Conservation (phyloP, 1,140 invertebrate genomes). For the Gonioctena quinquepunctata region DNA sequence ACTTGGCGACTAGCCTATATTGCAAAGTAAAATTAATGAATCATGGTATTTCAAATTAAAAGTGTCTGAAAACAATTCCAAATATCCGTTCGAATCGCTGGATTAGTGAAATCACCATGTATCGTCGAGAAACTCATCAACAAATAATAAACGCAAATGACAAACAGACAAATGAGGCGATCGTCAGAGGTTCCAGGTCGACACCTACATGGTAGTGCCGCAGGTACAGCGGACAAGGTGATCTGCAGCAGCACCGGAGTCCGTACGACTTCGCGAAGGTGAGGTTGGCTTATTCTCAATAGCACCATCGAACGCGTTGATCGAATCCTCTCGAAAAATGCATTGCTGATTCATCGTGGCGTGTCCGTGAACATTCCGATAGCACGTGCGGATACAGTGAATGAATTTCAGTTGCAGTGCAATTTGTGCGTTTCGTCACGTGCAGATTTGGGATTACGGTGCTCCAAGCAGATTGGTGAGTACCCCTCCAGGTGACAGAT, state of each 20-base stretch:
- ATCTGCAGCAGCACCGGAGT: not conserved
- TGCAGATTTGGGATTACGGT: not conserved
- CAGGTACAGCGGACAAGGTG: not conserved
- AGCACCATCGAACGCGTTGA: slow-evolving; percentile 9
- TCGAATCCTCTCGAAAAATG: not conserved
- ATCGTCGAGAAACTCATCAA: not conserved
- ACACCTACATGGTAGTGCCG: slow-evolving; percentile 10
- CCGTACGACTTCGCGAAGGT: slow-evolving; percentile 11
- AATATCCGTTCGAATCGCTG: too few relatives aligned
- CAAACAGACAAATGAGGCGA: slow-evolving; percentile 1
- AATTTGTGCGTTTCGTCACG: not conserved
- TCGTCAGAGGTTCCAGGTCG: not conserved
- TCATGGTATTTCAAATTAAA: too few relatives aligned
- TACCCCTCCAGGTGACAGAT: too few relatives aligned
- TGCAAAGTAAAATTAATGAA: too few relatives aligned
- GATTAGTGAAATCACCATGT: too few relatives aligned
- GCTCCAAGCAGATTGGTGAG: not conserved
- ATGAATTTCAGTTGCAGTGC: not conserved
- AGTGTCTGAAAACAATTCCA: too few relatives aligned
- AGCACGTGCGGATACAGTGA: not conserved
- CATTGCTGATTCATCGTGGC: not conserved
- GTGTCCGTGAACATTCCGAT: not conserved
- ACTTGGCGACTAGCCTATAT: too few relatives aligned
- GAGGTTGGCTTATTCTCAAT: slow-evolving; percentile 14
- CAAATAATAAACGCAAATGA: not conserved